Evolutionary conservation across 37 sponge, comb jelly and placozoan species (phyloP), one percentile per base, ranked within the genome.

Genomic region (Lycopodina hypogea): DNA sequence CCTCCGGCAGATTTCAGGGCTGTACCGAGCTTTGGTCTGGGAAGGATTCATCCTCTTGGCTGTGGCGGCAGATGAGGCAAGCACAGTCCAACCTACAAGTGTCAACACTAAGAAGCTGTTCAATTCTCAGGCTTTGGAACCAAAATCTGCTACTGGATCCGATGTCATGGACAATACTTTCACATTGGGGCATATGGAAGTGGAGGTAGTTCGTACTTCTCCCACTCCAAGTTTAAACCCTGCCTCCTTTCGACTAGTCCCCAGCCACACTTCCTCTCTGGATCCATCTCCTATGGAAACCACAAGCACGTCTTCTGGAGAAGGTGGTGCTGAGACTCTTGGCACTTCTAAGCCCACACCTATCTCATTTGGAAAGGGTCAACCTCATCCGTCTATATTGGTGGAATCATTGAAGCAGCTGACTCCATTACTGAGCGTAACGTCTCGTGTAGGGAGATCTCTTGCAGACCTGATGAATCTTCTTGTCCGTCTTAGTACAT

Each of bases 21-120:
- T 95, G 4, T 92, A 91, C 80, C 81, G 90, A 36, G 84, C 89
- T 24, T 82, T 95, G 33, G 83, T 95, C 30, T 87, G 92, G 89
- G 93, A 85, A 71, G 86, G 89, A 26, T 86, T 86, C 77, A 78
- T 84, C 45, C 84, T 95, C 2, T 78, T 91, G 23, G 83, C 93
- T 15, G 78, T 85, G 23, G 78, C 84, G 1, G 82, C 74, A 11
- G 79, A 81, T 32, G 85, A 79, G 15, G 74, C 57, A 3, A 72
- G 64, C 41, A 29, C 29, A 2, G 40, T 36, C 39, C 15, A 50
- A 32, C 48, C 19, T 26, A 3, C 21, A 1, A 41, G 30, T 50
- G 17, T 62, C 38, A 53, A 29, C 8, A 17, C 28, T 7, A 34
- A 28, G 2, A 32, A 32, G 72, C 38, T 51, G 75, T 0, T 15